Evolutionary conservation across 2,888 invertebrate genomes (phyloP).

Genomic region (Cybosia mesomella): DNA sequence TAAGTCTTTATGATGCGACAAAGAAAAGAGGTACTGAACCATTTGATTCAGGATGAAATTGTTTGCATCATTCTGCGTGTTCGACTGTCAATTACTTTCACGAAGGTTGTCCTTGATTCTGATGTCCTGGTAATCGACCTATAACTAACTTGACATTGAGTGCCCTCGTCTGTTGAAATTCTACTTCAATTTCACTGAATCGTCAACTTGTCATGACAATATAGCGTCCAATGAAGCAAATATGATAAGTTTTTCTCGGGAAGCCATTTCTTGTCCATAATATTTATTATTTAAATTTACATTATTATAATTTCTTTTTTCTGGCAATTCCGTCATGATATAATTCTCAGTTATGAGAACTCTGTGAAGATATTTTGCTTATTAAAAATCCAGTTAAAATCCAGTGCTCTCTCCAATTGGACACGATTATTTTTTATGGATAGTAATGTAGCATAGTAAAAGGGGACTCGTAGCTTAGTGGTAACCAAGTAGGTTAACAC

Average conservation of each 20-base stretch:
- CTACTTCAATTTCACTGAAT: neutral
- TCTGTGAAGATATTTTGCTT: neutral
- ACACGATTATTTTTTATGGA: too few species aligned
- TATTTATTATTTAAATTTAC: neutral
- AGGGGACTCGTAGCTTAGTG: too few species aligned
- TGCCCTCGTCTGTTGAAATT: neutral
- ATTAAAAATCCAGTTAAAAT: too few species aligned
- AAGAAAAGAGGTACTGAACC: neutral
- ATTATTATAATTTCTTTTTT: neutral
- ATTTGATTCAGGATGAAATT: neutral
- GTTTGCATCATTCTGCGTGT: neutral
- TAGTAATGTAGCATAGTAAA: too few species aligned
- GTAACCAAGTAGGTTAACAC: too few species aligned
- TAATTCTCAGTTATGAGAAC: neutral
- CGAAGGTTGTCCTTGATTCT: neutral
- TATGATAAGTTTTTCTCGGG: neutral
- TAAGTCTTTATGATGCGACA: too few species aligned
- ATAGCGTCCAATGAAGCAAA: neutral
- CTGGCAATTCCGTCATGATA: neutral
- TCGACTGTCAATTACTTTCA: neutral
- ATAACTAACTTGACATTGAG: neutral
- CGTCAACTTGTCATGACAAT: neutral
- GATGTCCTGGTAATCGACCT: neutral
- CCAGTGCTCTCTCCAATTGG: too few species aligned
- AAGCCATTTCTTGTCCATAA: neutral